Conservation (phyloP, 2,797 vertebrate species). For the Aeoliscus strigatus region DNA sequence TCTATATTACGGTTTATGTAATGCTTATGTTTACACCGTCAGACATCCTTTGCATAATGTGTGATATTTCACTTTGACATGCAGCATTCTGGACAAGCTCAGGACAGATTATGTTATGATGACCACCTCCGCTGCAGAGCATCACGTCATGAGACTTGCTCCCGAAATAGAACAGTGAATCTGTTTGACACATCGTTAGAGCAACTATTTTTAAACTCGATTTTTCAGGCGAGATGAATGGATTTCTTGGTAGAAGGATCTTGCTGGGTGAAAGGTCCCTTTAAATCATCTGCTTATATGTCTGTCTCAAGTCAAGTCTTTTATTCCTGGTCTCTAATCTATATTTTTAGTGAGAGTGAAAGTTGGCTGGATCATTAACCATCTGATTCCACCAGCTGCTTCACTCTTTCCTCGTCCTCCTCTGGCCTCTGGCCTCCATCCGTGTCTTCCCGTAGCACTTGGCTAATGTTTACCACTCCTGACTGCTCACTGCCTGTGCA, state of each 20-base stretch:
- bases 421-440: constrained; percentile 28
- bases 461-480: constrained; percentile 36
- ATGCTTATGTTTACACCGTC: constrained; percentile 7
- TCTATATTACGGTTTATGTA: constrained; percentile 11
- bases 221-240: constrained; percentile 44
- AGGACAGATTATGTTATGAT: constrained; percentile 30
- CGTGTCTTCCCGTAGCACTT: constrained; percentile 46
- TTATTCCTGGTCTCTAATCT: constrained; percentile 36
- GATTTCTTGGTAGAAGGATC: constrained; percentile 21
- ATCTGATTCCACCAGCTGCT: constrained; percentile 49
- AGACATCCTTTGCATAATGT: constrained; percentile 12
- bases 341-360: constrained; percentile 25
- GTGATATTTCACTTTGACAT: constrained; percentile 23
- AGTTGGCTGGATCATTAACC: constrained; percentile 32
- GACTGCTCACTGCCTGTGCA: constrained; percentile 29
- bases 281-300: constrained; percentile 45
- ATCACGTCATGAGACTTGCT: constrained; percentile 31
- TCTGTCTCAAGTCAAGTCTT: constrained; percentile 20
- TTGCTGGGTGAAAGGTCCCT: constrained; percentile 21
- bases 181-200: constrained; percentile 19
- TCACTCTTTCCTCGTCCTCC: constrained; percentile 30
- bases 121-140: constrained; percentile 33
- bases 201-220: constrained; percentile 46
- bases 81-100: constrained; percentile 26
- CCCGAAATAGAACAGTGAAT: constrained; percentile 36